phyloP scores from a whole-genome alignment of 2,797 vertebrate species.

The Diceros bicornis region DNA sequence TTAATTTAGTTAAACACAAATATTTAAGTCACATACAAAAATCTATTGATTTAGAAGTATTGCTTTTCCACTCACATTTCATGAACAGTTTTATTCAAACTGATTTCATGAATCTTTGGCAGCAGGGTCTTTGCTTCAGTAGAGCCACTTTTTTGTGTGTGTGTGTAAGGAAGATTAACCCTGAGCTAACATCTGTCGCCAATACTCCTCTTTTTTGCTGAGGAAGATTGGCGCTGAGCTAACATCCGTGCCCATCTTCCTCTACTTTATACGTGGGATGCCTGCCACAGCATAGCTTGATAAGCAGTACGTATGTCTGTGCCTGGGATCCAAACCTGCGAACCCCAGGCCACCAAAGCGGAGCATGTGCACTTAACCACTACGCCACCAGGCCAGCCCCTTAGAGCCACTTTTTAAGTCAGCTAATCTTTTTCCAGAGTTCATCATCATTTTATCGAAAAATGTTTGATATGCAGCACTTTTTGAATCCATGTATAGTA shows the following conservation, averaged over 20 bases:
- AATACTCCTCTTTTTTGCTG: too few species aligned
- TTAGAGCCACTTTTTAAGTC: background rate
- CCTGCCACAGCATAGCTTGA: too few species aligned
- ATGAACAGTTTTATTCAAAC: background rate
- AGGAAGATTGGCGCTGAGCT: too few species aligned
- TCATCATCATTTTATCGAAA: background rate
- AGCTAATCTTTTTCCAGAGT: background rate
- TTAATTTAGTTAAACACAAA: background rate
- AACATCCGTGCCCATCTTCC: too few species aligned
- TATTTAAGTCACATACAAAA: background rate
- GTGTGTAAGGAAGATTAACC: too few species aligned
- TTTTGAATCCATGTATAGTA: background rate
- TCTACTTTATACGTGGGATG: too few species aligned
- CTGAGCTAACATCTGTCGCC: too few species aligned
- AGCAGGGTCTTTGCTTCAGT: background rate
- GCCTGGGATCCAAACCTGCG: too few species aligned
- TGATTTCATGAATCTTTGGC: background rate
- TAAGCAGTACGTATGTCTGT: too few species aligned
- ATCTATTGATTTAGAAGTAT: background rate
- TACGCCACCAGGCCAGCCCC: too few species aligned
- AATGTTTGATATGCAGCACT: background rate
- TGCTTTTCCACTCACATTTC: background rate
- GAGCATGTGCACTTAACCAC: too few species aligned
- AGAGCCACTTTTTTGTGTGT: background rate
- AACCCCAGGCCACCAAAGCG: too few species aligned